Base-by-base conservation (phyloP, 2,113 vertebrate species). In the Callionymus lyra region DNA sequence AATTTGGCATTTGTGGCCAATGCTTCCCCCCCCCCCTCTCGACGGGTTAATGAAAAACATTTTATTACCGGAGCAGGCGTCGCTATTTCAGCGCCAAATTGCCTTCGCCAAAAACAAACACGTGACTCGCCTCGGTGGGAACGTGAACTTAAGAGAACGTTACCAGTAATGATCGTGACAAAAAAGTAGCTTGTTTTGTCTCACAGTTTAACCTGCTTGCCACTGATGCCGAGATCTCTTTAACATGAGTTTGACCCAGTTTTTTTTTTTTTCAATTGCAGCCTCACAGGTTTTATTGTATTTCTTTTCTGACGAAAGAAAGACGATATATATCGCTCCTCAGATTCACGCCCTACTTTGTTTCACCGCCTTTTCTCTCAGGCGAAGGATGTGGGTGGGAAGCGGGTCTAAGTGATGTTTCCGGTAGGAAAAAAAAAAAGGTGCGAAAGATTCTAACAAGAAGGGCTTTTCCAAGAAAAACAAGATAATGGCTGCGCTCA, bases 191-290 rank as follows among this genome's bases (percentile, higher is more conserved):
- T 39, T 31, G 34, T 56, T 44, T 31, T n/a, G 38, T 21, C 10
- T 60, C 45, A 31, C 41, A 59, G 14, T 71, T 65, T 60, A 62
- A 69, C 52, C 64, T 63, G 53, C 54, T 64, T 44, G 53, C 59
- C 53, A 41, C 41, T 48, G 51, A 65, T 34, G 54, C 27, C 14
- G 40, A 43, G 57, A 32, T 33, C 50, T 2, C 17, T 36, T 57
- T 49, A 36, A 72, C 72, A 78, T 54, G 43, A 64, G 61, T 68
- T 62, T 64, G 74, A 72, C 68, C 75, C 45, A 74, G 44, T 81
- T 81, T n/a, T n/a, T n/a, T n/a, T n/a, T n/a, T n/a, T n/a, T n/a
- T 64, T 59, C 41, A 42, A 55, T 63, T 53, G 65, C 68, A 54
- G 18, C 47, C 69, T 67, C 57, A 45, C 52, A 47, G 57, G 45